Percentiles rank a stretch among this genome's conserved stretches.
Evolutionary conservation across 92 coral and sea anemone species (phyloP).

Genomic region (Isaurus tuberculatus): DNA sequence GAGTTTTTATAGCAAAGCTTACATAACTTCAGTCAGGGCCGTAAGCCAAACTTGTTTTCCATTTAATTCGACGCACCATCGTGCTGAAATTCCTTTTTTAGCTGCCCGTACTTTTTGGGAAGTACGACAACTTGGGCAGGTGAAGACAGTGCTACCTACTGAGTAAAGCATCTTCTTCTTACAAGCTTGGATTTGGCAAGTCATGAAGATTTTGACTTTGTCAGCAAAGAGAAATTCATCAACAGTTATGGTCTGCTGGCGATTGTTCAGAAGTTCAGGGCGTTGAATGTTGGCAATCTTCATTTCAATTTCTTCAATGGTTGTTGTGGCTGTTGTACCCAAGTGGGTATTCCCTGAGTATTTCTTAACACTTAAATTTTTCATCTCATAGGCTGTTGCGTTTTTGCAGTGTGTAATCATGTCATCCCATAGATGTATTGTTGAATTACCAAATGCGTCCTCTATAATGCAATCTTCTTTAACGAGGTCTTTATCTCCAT

Average conservation of each 20-base stretch:
- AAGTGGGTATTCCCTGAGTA: conserved; percentile 34
- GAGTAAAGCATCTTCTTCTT: conserved; percentile 31
- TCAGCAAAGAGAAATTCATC: conserved; percentile 43
- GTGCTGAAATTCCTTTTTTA: conserved; percentile 60
- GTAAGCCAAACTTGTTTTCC: conserved; percentile 63
- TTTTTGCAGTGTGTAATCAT: conserved; percentile 8
- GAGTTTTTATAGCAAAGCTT: conserved; percentile 44
- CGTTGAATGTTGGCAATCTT: conserved; percentile 8
- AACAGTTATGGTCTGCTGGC: conserved; percentile 15
- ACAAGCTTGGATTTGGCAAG: conserved; percentile 44
- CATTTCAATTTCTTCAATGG: conserved; percentile 12
- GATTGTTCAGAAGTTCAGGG: conserved; percentile 24
- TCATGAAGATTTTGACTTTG: conserved; percentile 26
- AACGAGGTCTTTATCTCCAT: conserved; percentile 39
- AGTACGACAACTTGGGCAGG: conserved; percentile 32
- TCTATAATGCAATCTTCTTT: conserved; percentile 61
- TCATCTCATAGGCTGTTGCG: conserved; percentile 20
- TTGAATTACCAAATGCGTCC: conserved; percentile 56
- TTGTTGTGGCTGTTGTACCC: conserved; percentile 29
- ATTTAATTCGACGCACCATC: conserved; percentile 41
- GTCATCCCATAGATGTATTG: conserved; percentile 55
- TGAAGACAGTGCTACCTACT: conserved; percentile 25
- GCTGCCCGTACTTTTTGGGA: conserved; percentile 45
- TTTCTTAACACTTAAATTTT: conserved; percentile 39
- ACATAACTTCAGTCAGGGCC: conserved; percentile 59